phyloP scores from a whole-genome alignment of 1,140 invertebrate species.

The Mactra quadrangularis region DNA sequence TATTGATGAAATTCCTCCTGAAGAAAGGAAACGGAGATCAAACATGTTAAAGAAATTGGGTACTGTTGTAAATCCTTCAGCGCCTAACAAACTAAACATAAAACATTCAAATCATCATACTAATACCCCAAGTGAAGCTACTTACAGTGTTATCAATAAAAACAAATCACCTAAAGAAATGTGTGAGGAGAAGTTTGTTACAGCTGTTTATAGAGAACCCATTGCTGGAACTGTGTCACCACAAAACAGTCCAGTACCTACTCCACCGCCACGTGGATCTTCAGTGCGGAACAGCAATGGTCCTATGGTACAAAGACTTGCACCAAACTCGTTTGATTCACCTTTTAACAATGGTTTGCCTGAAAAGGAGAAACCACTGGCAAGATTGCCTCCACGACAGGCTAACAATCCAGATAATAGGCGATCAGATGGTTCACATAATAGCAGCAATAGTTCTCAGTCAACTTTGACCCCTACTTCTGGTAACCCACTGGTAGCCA shows the following conservation, averaged over 20 bases:
- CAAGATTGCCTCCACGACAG: conserved; percentile 62
- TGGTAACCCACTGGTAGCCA: conserved; percentile 71
- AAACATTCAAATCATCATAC: conserved; percentile 39
- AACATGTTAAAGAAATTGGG: conserved; percentile 71
- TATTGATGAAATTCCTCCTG: conserved; percentile 68
- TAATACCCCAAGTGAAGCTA: conserved; percentile 19
- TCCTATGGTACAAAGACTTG: conserved; percentile 10
- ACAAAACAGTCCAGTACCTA: conserved; percentile 57
- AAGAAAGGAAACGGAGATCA: conserved; percentile 66
- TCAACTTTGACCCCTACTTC: conserved; percentile 77
- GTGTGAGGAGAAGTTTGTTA: conserved; percentile 76
- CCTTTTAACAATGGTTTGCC: background rate
- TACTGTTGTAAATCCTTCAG: conserved; percentile 61
- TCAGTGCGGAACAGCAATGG: background rate
- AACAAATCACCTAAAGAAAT: conserved; percentile 32
- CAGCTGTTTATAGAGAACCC: conserved; percentile 76
- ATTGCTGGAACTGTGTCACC: conserved; percentile 71
- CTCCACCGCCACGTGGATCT: conserved; percentile 1
- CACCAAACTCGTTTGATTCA: conserved; percentile 37
- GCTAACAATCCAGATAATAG: conserved; percentile 58
- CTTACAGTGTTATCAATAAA: conserved; percentile 53
- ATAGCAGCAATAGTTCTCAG: conserved; percentile 74
- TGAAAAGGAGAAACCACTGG: conserved; percentile 37
- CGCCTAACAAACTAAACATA: conserved; percentile 66
- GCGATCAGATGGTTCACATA: conserved; percentile 70